Evolutionary conservation across 2,888 invertebrate species (phyloP).

Genomic region (Tenthredo notha): DNA sequence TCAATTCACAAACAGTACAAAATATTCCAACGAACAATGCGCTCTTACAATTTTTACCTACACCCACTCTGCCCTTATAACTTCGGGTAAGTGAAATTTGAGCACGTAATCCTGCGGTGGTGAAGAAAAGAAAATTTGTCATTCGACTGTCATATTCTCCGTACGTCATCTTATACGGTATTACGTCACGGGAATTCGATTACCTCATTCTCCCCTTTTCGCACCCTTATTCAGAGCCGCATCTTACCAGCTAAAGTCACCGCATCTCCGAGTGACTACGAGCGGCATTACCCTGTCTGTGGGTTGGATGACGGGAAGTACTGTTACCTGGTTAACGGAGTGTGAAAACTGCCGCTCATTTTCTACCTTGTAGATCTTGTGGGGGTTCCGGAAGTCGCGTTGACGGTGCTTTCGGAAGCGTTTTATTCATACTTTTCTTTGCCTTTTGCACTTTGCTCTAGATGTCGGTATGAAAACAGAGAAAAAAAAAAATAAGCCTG

Average conservation of each 20-base stretch:
- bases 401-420: not conserved
- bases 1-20: not conserved
- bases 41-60: not conserved
- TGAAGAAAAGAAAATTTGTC: not conserved
- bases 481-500: not conserved
- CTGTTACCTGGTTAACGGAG: constrained; percentile 51
- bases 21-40: not conserved
- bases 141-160: constrained; percentile 13
- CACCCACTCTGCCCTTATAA: not conserved
- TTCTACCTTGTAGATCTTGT: constrained; percentile 3
- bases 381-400: not conserved
- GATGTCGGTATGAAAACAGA: not conserved
- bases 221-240: constrained; percentile 12
- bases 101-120: not conserved
- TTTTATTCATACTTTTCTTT: not conserved
- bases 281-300: constrained; percentile 25
- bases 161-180: constrained; percentile 25
- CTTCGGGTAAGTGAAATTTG: not conserved
- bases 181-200: constrained; percentile 39
- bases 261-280: constrained; percentile 20
- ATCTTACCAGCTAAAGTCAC: not conserved
- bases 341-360: constrained; percentile 55
- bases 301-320: constrained; percentile 48
- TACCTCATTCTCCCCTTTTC: constrained; percentile 3
- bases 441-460: not conserved